These are phyloP conservation scores for Apostichopus parvimensis DNA, from an alignment of 35 echinoderm and acorn worm species.

Conservation along the genomic window DNA sequence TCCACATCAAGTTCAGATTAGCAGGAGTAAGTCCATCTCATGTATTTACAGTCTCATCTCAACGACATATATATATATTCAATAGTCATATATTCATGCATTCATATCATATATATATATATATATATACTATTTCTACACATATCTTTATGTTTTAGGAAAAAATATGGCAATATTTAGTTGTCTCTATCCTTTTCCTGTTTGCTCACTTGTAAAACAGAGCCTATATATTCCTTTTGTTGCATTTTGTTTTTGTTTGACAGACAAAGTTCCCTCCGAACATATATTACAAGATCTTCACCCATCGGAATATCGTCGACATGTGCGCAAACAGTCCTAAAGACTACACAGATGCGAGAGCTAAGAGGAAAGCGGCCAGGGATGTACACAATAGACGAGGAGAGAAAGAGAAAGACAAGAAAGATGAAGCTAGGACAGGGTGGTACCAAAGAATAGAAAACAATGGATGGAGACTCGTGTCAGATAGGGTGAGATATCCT, in stretches of 20 bases:
- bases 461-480: constrained; percentile 98
- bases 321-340: constrained; percentile 99
- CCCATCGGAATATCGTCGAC: constrained; percentile 90
- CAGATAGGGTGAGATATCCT: constrained; percentile 82
- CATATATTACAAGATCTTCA: constrained; percentile 99
- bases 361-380: constrained; percentile 77
- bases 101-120: no score
- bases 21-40: constrained; percentile 78
- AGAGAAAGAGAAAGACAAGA: neutral
- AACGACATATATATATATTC: no score
- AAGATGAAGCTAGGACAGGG: constrained; percentile 35
- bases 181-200: no score
- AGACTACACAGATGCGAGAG: constrained; percentile 80
- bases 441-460: constrained; percentile 98
- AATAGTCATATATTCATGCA: no score
- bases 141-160: no score
- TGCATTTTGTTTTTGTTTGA: neutral
- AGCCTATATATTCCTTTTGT: no score
- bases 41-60: no score
- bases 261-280: constrained; percentile 90
- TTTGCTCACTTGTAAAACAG: no score
- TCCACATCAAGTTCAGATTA: constrained; percentile 96
- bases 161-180: no score
- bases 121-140: no score
- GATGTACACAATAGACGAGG: constrained; percentile 87